These are phyloP conservation scores for Dendronephthya gigantea DNA, from an alignment of 64 coral and sea anemone species.

Conservation along the genomic window DNA sequence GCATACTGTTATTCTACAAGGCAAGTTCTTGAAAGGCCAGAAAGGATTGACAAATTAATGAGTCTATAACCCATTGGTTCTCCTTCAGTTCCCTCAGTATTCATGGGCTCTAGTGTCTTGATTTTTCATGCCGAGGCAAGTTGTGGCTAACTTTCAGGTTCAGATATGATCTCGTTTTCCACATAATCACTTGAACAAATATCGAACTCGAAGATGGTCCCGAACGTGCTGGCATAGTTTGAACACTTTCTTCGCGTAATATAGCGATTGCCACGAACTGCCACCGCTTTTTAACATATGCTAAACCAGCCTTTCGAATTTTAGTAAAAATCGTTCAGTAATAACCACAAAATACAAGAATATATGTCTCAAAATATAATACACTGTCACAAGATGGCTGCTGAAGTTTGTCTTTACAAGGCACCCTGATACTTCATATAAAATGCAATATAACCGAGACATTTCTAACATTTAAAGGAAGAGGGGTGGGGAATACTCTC, in stretches of 20 bases:
- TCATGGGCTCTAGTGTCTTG: conserved; percentile 27
- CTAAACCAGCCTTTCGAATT: conserved; percentile 18
- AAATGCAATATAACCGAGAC: not conserved
- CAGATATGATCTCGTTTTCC: not conserved
- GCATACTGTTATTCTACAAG: too few relatives aligned
- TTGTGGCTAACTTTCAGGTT: conserved; percentile 11
- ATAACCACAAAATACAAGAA: conserved; percentile 31
- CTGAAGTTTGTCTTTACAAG: not conserved
- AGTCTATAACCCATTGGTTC: conserved; percentile 34
- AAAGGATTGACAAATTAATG: conserved; percentile 9
- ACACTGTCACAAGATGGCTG: not conserved
- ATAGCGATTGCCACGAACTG: conserved; percentile 22
- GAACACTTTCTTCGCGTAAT: not conserved
- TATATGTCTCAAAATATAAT: not conserved
- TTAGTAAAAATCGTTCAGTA: not conserved
- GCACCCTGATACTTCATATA: not conserved
- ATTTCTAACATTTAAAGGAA: not conserved
- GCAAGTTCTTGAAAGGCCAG: not conserved
- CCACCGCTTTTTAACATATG: conserved; percentile 16
- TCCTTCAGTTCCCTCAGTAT: not conserved
- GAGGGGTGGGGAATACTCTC: not conserved
- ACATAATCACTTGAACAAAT: conserved; percentile 20
- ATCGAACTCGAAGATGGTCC: not conserved
- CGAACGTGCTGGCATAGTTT: conserved; percentile 1
- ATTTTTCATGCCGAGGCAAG: conserved; percentile 16